These are phyloP conservation scores for Phlogophora meticulosa DNA, from an alignment of 2,888 invertebrate species.

Conservation along the genomic window DNA sequence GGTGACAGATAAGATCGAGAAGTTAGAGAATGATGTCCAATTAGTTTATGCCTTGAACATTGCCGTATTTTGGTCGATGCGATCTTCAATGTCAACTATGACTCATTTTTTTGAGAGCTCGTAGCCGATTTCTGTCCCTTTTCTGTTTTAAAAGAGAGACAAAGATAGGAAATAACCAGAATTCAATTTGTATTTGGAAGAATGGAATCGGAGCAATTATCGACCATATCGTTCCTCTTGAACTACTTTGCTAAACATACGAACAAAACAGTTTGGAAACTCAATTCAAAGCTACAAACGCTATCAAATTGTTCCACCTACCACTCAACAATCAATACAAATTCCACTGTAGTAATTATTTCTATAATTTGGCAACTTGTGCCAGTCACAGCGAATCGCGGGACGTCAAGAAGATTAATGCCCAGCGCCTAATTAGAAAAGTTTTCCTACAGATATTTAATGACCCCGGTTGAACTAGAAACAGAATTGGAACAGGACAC, in stretches of 20 bases:
- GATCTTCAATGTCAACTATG: no score
- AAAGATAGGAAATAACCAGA: no score
- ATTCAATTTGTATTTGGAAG: neutral
- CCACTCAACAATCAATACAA: slow-evolving; percentile 58
- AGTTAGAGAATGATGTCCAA: no score
- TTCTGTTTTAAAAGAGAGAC: no score
- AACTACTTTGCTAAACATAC: neutral
- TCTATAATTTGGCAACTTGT: slow-evolving; percentile 81
- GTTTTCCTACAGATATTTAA: slow-evolving; percentile 83
- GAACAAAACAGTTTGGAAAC: slow-evolving; percentile 17
- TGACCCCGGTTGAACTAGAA: slow-evolving; percentile 74
- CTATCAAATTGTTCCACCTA: slow-evolving; percentile 20
- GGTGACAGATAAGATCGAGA: no score
- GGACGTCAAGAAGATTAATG: slow-evolving; percentile 86
- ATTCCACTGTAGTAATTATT: slow-evolving; percentile 74
- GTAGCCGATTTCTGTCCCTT: no score
- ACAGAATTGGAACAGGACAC: slow-evolving; percentile 65
- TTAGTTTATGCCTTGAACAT: no score
- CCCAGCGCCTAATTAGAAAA: slow-evolving; percentile 87
- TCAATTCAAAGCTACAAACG: slow-evolving; percentile 28
- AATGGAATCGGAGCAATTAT: neutral
- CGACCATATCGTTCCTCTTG: neutral
- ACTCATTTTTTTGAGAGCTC: no score
- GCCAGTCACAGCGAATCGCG: slow-evolving; percentile 83
- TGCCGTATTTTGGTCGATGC: no score